Evolutionary conservation across 1,140 invertebrate species (phyloP).

Genomic region (Notospermus geniculatus): DNA sequence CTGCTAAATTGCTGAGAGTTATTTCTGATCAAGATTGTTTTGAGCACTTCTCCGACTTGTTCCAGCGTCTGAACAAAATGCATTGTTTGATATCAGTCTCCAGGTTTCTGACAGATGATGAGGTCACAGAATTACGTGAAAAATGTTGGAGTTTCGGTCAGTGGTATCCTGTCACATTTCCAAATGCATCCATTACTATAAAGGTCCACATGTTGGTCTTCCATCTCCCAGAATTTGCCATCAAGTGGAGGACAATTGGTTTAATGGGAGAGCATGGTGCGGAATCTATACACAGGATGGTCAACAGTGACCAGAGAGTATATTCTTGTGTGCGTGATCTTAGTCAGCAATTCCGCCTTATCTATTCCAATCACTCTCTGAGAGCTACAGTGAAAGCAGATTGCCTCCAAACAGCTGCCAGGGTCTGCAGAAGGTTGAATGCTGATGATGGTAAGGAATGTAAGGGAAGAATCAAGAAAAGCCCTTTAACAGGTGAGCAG

Average conservation of each 20-base stretch:
- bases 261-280: background rate
- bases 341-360: too few relatives aligned
- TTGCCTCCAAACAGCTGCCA: too few relatives aligned
- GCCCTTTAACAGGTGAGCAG: too few relatives aligned
- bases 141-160: background rate
- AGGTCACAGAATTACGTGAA: background rate
- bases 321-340: too few relatives aligned
- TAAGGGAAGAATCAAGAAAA: too few relatives aligned
- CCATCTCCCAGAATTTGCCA: background rate
- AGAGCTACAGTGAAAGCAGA: too few relatives aligned
- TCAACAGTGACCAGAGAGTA: too few relatives aligned
- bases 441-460: too few relatives aligned
- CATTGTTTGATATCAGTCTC: background rate
- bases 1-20: background rate
- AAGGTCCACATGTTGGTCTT: background rate
- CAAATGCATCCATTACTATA: background rate
- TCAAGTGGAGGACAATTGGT: constrained; percentile 1
- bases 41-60: background rate
- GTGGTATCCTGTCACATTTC: background rate
- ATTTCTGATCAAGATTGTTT: background rate
- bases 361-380: too few relatives aligned
- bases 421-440: too few relatives aligned
- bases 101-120: background rate
- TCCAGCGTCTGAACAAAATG: background rate
- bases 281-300: background rate